Evolutionary conservation across 1,140 invertebrate genomes (phyloP).

Genomic region (Bombus haemorrhoidalis): DNA sequence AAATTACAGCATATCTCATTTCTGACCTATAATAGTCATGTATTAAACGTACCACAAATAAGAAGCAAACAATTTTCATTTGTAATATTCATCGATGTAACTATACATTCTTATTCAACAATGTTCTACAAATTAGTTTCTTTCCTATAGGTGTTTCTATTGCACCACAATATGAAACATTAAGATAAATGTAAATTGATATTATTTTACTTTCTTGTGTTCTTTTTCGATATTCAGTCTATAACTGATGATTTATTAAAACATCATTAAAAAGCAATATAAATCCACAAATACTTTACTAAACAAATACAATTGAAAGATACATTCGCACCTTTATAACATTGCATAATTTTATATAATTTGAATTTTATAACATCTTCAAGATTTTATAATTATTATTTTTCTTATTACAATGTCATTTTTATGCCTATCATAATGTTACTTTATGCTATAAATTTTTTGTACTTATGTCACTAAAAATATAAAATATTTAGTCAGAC

Average conservation of each 20-base stretch:
- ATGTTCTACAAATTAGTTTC: background rate
- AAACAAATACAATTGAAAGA: background rate
- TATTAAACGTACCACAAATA: background rate
- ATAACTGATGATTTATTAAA: background rate
- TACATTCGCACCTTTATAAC: background rate
- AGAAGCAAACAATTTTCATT: background rate
- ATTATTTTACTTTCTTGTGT: background rate
- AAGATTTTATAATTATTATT: background rate
- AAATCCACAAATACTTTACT: background rate
- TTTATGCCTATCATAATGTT: background rate
- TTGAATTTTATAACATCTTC: background rate
- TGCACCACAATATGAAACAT: background rate
- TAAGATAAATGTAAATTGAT: background rate
- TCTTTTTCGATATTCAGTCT: background rate
- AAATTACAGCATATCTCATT: background rate
- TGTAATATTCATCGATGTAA: background rate
- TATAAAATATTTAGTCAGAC: conserved; percentile 11
- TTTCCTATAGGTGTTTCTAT: background rate
- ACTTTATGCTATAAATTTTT: background rate
- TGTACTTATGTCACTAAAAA: background rate
- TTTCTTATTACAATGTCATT: background rate
- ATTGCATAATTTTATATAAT: conserved; percentile 7
- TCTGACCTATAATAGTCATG: background rate
- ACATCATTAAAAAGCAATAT: background rate
- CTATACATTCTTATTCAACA: background rate